Evolutionary conservation across 2,888 invertebrate species (phyloP), one percentile per base, ranked within the genome.

Genomic region (Lithosia quadra): DNA sequence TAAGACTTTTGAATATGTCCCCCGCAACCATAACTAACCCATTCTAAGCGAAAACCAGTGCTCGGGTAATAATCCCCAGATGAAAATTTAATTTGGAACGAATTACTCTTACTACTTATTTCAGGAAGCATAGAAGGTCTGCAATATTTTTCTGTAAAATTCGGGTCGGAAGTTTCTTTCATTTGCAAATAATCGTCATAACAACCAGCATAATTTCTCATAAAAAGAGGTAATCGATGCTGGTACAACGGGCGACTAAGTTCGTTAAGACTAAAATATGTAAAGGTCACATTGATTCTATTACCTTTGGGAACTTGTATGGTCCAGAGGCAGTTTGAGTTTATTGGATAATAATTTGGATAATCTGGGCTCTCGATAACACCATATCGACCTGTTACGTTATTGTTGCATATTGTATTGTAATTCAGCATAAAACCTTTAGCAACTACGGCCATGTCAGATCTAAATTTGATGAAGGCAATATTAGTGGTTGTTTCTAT

Each of bases 291-390:
- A 76, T 97, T 97, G 53, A 99, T 95, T 83, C 93, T 96, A 90
- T 98, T 99, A 2, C 98, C 98, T 67, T 87, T 88, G 0, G 98
- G 96, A 0, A 97, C 98, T 43, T 96, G 95, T 49, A 98, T 96
- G 18, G 90, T 96, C 98, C 98, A 99, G 5, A 95, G 92, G 87
- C 99, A 99, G 86, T 98, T 96, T 28, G 95, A 86, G 62, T 93
- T 90, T 57, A 94, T 88, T 0, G 96, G 96, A 88, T 97, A 97
- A 18, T 92, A 86, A 76, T 96, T 87, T 0, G 98, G 99, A 87
- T 96, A 99, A 85, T 98, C 98, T 0, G 98, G 97, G 82, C 98
- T 98, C 90, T 99, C 99, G 69, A 99, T 97, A 11, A 97, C 96
- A 18, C 98, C 98, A 76, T 95, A 92, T 82, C 95, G 96, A 7